A percentile compares a stretch with the other conserved stretches of the same genome.
These are phyloP conservation scores for Plectus sambesii DNA, from an alignment of 1,140 invertebrate species.

Conservation along the genomic window DNA sequence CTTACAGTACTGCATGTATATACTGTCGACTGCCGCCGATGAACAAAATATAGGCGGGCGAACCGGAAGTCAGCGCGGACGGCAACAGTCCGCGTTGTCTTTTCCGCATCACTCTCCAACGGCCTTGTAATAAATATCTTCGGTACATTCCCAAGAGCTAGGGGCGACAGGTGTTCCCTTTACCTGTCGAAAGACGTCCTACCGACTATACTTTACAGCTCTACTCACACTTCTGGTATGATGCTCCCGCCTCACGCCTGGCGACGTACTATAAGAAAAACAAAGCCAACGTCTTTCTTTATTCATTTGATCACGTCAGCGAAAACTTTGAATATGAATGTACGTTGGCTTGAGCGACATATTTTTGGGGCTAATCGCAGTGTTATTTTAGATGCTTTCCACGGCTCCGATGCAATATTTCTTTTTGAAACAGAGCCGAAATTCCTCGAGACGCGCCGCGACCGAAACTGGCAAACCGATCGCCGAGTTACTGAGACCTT, in stretches of 20 bases:
- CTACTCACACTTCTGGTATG: slow-evolving; percentile 46
- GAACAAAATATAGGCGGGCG: too few relatives aligned
- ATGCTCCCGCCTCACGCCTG: slow-evolving; percentile 38
- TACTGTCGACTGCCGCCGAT: too few relatives aligned
- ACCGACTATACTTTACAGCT: slow-evolving; percentile 27
- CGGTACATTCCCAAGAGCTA: too few relatives aligned
- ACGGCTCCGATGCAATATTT: slow-evolving; percentile 43
- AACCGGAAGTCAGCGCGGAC: too few relatives aligned
- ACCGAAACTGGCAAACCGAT: slow-evolving; percentile 44
- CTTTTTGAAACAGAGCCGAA: slow-evolving; percentile 42
- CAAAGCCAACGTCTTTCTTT: slow-evolving; percentile 39
- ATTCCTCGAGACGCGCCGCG: slow-evolving; percentile 35
- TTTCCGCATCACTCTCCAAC: too few relatives aligned
- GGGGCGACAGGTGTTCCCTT: neutral
- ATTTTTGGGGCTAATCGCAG: neutral
- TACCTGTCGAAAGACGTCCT: neutral
- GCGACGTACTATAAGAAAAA: slow-evolving; percentile 39
- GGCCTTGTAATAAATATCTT: too few relatives aligned
- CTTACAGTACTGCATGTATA: too few relatives aligned
- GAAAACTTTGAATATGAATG: slow-evolving; percentile 44
- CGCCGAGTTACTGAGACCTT: slow-evolving; percentile 43
- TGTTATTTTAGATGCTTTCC: slow-evolving; percentile 36
- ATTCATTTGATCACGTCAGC: slow-evolving; percentile 44
- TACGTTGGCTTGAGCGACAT: slow-evolving; percentile 3
- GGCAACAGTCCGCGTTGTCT: too few relatives aligned